A percentile compares a stretch with the other conserved stretches of the same genome.
phyloP scores from a whole-genome alignment of 2,113 vertebrate genomes.

The Myiopsitta monachus region DNA sequence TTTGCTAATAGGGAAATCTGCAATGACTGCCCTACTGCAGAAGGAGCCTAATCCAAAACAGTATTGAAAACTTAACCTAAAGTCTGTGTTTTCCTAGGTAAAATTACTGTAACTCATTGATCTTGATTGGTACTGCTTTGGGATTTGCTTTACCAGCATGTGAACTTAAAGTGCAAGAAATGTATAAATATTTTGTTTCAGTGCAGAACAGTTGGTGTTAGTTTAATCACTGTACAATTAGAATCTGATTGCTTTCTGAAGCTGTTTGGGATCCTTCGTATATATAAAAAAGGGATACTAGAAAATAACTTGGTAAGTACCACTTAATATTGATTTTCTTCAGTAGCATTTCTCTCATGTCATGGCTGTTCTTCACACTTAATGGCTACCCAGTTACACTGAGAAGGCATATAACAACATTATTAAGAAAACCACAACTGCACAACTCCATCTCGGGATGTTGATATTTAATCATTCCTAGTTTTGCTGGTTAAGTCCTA shows the following conservation, averaged over 20 bases:
- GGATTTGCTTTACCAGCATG: not conserved
- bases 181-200: not conserved
- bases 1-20: not conserved
- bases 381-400: not conserved
- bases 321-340: not conserved
- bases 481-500: not conserved
- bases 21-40: not conserved
- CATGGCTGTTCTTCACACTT: not conserved
- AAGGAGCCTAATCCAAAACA: not conserved
- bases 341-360: not conserved
- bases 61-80: not conserved
- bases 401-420: not conserved
- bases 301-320: not conserved
- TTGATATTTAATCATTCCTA: not conserved
- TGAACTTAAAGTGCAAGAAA: not conserved
- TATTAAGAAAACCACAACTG: not conserved
- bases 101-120: not conserved
- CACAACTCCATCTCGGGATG: not conserved
- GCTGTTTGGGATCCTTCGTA: not conserved
- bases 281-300: not conserved
- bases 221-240: not conserved
- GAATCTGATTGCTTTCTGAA: not conserved
- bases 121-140: not conserved
- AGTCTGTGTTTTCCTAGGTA: not conserved
- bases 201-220: not conserved